Conservation (phyloP, 1,140 invertebrate genomes). For the Drosophila nebulosa region DNA sequence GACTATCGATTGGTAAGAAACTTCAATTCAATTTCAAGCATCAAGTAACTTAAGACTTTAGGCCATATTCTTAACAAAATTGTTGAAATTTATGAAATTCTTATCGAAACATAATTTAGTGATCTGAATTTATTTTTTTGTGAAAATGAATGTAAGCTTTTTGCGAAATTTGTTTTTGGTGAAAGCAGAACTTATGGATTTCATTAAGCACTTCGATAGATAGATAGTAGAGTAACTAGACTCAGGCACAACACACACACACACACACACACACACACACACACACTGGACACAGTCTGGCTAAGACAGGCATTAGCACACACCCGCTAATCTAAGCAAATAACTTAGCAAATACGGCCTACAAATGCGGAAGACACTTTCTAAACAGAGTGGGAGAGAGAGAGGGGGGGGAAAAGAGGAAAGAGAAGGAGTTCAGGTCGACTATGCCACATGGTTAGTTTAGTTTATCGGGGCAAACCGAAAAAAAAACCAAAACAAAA, state of each 20-base stretch:
- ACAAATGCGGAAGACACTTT: conserved; percentile 75
- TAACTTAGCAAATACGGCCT: conserved; percentile 47
- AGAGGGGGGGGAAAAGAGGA: conserved; percentile 21
- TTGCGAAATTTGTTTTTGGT: too few species aligned
- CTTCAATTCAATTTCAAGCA: too few species aligned
- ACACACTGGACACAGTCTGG: neutral
- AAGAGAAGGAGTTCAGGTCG: neutral
- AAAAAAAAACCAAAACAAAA: conserved; percentile 38
- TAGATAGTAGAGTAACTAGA: conserved; percentile 52
- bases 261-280: conserved; percentile 13
- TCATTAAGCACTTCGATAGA: conserved; percentile 57
- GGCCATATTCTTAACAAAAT: too few species aligned
- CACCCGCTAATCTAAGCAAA: conserved; percentile 74
- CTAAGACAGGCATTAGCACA: conserved; percentile 54
- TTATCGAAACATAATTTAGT: too few species aligned
- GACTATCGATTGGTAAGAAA: too few species aligned
- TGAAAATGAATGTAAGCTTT: neutral
- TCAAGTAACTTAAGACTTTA: too few species aligned
- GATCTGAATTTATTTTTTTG: too few species aligned
- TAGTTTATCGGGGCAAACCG: conserved; percentile 43
- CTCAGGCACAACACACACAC: too few species aligned
- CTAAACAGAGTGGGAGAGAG: conserved; percentile 47
- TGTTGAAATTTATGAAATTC: too few species aligned
- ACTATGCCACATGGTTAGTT: neutral
- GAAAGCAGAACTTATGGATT: conserved; percentile 63